Evolutionary conservation across 2,113 vertebrate species (phyloP), one percentile per base, ranked within the genome.

Genomic region (Actenoides hombroni): DNA sequence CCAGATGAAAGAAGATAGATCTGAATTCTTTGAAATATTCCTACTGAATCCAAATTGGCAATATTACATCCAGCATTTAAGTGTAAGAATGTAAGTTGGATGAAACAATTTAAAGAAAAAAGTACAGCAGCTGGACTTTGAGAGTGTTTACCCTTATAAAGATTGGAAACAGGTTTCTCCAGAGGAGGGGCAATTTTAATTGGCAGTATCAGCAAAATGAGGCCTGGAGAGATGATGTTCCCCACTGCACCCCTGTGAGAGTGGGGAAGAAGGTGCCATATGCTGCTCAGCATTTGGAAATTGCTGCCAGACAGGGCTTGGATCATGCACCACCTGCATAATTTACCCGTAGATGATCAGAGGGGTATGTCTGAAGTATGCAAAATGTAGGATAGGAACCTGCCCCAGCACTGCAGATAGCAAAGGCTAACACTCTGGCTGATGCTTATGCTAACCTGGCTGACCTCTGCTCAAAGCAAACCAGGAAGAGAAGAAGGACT

Each of bases 11-110:
- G 71, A 68, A 74, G 31, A 14, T 15, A 23, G 64, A 29, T 61
- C 46, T 17, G 14, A 83, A 40, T 76, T 46, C 54, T 73, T 59
- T 83, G 82, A 42, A 69, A 57, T 40, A 73, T 10, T 79, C 68
- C 3, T 28, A 7, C 3, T 6, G 19, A 60, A 59, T 75, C 44
- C 42, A 39, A 48, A 68, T 13, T 39, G 37, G 4, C 49, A 44
- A 28, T 16, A 7, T 3, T 68, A 5, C 8, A 11, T 46, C 64
- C 14, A 0, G 0, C 35, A 15, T 17, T 68, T 29, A 28, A 39
- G 51, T 20, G 4, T 42, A 35, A 73, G 35, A 39, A 35, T 33
- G 3, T 42, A 18, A 83, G 18, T 20, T 90, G 31, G 56, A n/a
- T 67, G 20, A 39, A 70, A 73, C 20, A 28, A 39, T 21, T 51